Conservation (phyloP, 2,888 invertebrate genomes). For the Cotesia congregata region DNA sequence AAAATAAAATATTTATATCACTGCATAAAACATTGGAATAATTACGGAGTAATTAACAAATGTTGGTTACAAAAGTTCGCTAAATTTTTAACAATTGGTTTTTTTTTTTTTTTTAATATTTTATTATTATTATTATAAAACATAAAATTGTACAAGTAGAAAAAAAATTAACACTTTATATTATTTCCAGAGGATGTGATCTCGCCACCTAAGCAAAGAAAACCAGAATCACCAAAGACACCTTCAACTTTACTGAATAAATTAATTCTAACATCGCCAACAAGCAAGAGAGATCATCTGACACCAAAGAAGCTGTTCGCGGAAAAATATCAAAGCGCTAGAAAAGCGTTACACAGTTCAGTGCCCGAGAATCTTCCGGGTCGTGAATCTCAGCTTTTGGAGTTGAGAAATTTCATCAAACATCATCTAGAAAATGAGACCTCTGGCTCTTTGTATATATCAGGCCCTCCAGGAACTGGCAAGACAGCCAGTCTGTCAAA, state of each 20-base stretch:
- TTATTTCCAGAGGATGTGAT: slow-evolving; percentile 50
- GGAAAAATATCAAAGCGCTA: slow-evolving; percentile 65
- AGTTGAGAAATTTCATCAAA: slow-evolving; percentile 79
- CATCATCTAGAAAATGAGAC: slow-evolving; percentile 76
- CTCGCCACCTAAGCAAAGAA: slow-evolving; percentile 55
- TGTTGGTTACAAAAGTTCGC: no score
- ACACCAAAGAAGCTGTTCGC: slow-evolving; percentile 58
- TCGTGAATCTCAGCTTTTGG: slow-evolving; percentile 83
- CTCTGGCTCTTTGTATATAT: slow-evolving; percentile 91
- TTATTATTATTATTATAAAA: not conserved
- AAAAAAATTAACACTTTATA: slow-evolving; percentile 17
- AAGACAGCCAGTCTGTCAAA: slow-evolving; percentile 91
- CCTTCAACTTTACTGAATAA: slow-evolving; percentile 58
- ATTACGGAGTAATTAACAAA: no score
- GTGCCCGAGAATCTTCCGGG: slow-evolving; percentile 76
- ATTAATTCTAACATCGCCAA: slow-evolving; percentile 52
- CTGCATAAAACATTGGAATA: no score
- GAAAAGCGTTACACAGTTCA: slow-evolving; percentile 72
- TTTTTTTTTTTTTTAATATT: not conserved
- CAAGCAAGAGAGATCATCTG: slow-evolving; percentile 47
- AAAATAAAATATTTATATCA: no score
- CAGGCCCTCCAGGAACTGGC: slow-evolving; percentile 97
- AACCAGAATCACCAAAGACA: slow-evolving; percentile 51
- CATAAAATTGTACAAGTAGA: not conserved
- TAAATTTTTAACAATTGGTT: not conserved